These are phyloP conservation scores for Ceratina japonica DNA, from an alignment of 1,140 invertebrate genomes.

Conservation along the genomic window DNA sequence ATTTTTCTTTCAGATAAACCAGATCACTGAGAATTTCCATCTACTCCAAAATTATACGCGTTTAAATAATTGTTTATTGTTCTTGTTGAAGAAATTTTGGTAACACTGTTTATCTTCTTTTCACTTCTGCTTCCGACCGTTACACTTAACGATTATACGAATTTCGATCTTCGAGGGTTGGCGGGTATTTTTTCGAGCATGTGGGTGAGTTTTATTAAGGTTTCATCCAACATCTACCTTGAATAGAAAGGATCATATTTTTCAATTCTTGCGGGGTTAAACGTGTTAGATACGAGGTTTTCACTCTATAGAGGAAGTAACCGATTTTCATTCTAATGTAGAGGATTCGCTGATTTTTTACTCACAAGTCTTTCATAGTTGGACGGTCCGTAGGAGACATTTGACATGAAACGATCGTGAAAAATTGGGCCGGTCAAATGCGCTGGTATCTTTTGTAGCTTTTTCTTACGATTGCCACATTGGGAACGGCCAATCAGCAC, in stretches of 20 bases:
- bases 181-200: not conserved
- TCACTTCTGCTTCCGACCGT: not conserved
- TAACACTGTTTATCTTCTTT: no score
- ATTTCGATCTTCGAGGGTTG: not conserved
- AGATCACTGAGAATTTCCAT: no score
- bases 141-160: not conserved
- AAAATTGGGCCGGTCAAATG: conserved; percentile 56
- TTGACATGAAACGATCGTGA: conserved; percentile 38
- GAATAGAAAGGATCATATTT: conserved; percentile 19
- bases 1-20: not conserved
- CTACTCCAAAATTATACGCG: no score
- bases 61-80: no score
- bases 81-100: no score
- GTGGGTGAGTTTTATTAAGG: conserved; percentile 26
- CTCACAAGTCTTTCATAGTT: conserved; percentile 33
- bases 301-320: not conserved
- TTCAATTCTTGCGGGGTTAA: not conserved
- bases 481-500: conserved; percentile 68
- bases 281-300: not conserved
- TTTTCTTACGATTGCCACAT: conserved; percentile 59
- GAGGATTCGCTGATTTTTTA: not conserved
- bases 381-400: conserved; percentile 30
- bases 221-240: conserved; percentile 43
- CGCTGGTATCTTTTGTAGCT: conserved; percentile 62
- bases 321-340: not conserved